A percentile compares a stretch with the other conserved stretches of the same genome.
Conservation (phyloP, 2,113 vertebrate species). For the Bubo scandiacus region DNA sequence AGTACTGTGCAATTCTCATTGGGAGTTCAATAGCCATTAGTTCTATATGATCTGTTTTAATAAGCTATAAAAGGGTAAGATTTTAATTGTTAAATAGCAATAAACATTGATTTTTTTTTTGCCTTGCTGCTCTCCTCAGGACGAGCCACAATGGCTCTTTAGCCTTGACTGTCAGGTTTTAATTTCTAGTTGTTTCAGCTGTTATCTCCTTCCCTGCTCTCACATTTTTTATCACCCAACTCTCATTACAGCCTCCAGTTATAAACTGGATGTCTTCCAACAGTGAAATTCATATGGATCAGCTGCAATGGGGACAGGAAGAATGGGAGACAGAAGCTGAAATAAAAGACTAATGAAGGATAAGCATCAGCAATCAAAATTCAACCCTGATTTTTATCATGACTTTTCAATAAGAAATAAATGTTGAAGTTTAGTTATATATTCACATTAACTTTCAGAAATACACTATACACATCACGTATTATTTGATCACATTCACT, state of each 20-base stretch:
- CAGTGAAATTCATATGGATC: background rate
- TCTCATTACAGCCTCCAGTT: background rate
- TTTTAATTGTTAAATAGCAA: conserved; percentile 50
- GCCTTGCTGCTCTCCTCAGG: background rate
- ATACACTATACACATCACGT: background rate
- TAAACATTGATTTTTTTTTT: conserved; percentile 19
- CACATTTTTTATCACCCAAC: background rate
- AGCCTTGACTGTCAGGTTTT: background rate
- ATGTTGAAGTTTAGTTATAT: background rate
- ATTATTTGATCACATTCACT: background rate
- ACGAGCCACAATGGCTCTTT: background rate
- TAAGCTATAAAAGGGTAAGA: conserved; percentile 13
- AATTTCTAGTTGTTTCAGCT: background rate
- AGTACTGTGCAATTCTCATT: background rate
- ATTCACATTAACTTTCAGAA: background rate
- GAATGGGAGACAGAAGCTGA: background rate
- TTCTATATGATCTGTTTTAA: conserved; percentile 25
- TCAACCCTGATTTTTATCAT: background rate
- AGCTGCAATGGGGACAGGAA: background rate
- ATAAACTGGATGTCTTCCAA: background rate
- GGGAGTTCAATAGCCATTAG: background rate
- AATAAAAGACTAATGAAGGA: background rate
- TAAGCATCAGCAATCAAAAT: background rate
- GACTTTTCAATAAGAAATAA: background rate
- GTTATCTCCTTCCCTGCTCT: background rate